Percentiles rank a stretch among this genome's conserved stretches.
These are phyloP conservation scores for Pempheris klunzingeri DNA, from an alignment of 2,797 vertebrate species.

Conservation along the genomic window DNA sequence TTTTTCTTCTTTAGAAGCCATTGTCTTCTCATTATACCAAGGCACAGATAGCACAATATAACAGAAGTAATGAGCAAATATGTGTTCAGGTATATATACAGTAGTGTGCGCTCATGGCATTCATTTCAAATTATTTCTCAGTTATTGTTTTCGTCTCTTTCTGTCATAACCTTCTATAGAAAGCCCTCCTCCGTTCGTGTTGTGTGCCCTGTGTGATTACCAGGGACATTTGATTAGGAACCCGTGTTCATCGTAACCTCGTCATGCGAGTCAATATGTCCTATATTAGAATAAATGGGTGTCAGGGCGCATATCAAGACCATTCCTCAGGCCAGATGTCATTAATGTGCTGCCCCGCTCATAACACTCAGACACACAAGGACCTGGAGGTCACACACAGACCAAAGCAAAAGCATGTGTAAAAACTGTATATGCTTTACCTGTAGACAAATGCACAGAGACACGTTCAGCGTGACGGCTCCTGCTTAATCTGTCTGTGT, in stretches of 20 bases:
- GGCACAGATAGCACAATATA: conserved; percentile 4
- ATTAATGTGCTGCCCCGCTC: conserved; percentile 30
- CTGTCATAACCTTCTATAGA: conserved; percentile 29
- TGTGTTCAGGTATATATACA: conserved; percentile 9
- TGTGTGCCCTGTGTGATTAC: conserved; percentile 50
- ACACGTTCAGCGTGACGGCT: too few relatives aligned
- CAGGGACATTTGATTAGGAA: conserved; percentile 52
- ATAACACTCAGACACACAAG: conserved; percentile 3
- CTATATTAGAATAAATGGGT: conserved; percentile 60
- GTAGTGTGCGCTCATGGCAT: conserved; percentile 1
- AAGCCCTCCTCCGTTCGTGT: conserved; percentile 16
- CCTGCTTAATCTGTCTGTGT: too few relatives aligned
- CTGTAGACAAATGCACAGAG: background rate
- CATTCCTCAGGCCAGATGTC: conserved; percentile 51
- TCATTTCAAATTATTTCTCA: conserved; percentile 41
- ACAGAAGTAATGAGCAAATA: conserved; percentile 14
- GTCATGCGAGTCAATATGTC: conserved; percentile 41
- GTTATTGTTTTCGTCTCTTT: conserved; percentile 48
- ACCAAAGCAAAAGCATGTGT: background rate
- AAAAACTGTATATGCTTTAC: background rate
- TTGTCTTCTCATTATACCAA: conserved; percentile 19
- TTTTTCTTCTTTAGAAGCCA: conserved; percentile 13
- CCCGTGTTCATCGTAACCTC: conserved; percentile 40
- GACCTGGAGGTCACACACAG: background rate
- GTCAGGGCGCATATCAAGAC: conserved; percentile 37